Percentiles rank a stretch among this genome's conserved stretches.
Evolutionary conservation across 2,797 vertebrate species (phyloP).

Genomic region (Lepus oiostolus): DNA sequence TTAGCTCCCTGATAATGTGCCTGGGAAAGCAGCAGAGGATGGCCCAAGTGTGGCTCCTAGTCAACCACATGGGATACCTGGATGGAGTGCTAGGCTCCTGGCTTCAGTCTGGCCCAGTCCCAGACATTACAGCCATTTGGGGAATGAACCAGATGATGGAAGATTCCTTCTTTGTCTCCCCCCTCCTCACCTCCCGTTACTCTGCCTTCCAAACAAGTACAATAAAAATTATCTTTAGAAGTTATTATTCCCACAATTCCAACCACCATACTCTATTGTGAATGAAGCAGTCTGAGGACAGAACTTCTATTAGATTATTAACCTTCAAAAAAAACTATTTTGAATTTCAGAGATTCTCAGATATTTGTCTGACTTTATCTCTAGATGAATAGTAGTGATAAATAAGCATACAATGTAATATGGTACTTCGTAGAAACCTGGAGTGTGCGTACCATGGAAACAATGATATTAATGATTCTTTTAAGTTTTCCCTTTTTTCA

Average conservation of each 20-base stretch:
- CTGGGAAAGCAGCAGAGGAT: too few species aligned
- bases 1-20: too few species aligned
- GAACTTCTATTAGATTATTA: background rate
- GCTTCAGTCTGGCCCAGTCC: too few species aligned
- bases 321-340: background rate
- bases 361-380: background rate
- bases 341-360: background rate
- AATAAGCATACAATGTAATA: conserved; percentile 34
- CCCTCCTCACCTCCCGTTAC: too few species aligned
- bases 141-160: too few species aligned
- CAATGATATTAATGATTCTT: background rate
- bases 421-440: background rate
- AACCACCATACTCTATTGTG: conserved; percentile 1
- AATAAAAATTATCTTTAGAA: conserved; percentile 26
- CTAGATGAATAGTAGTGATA: background rate
- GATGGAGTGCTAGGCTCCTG: too few species aligned
- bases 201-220: too few species aligned
- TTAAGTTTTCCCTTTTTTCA: conserved; percentile 11
- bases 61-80: too few species aligned
- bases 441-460: background rate
- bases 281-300: conserved; percentile 19
- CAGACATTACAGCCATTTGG: too few species aligned
- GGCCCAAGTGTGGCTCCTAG: too few species aligned
- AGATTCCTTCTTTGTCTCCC: too few species aligned
- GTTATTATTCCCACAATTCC: conserved; percentile 28